Evolutionary conservation across 2,797 vertebrate species (phyloP), one percentile per base, ranked within the genome.

Genomic region (Pyrrhura leucotis): DNA sequence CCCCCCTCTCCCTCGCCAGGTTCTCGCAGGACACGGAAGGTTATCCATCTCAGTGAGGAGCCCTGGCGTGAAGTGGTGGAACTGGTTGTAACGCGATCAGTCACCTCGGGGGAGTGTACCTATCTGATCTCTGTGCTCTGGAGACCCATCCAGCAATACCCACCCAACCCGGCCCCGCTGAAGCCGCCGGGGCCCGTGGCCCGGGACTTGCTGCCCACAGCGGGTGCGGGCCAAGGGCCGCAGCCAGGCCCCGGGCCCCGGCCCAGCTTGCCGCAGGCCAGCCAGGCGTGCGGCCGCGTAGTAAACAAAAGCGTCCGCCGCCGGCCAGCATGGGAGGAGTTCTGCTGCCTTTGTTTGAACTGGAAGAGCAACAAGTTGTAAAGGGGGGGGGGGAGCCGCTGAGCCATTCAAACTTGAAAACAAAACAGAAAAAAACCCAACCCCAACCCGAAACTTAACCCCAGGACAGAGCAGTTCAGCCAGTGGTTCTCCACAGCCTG

Each of bases 41-140:
- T 88, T 89, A 78, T 50, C 58, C 75, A 37, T 5, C 85, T 25
- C 47, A 23, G 68, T 37, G 84, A 91, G 90, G 82, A 85, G 89
- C 54, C 63, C 79, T 68, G 85, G 40, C 37, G 92, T 23, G 95
- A 98, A 97, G 97, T 85, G 87, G 98, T 97, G 93, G 97, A 98
- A 98, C 98, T 95, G 95, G 98, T 98, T 98, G 98, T 98, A 98
- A 98, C 96, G 77, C 33, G 97, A 98, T 88, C 94, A 95, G 95
- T 74, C 97, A 92, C 95, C 94, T 93, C 22, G 66, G 62, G 54
- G 78, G 96, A 97, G 89, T 37, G 68, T 82, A 89, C 72, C 93
- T 96, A 62, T 93, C 94, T 89, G 86, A 85, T 96, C 95, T 88
- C 95, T 93, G 77, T 53, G 93, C 95, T 92, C 95, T 89, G 95